phyloP scores from a whole-genome alignment of 1,140 invertebrate species.

The Maniola jurtina region DNA sequence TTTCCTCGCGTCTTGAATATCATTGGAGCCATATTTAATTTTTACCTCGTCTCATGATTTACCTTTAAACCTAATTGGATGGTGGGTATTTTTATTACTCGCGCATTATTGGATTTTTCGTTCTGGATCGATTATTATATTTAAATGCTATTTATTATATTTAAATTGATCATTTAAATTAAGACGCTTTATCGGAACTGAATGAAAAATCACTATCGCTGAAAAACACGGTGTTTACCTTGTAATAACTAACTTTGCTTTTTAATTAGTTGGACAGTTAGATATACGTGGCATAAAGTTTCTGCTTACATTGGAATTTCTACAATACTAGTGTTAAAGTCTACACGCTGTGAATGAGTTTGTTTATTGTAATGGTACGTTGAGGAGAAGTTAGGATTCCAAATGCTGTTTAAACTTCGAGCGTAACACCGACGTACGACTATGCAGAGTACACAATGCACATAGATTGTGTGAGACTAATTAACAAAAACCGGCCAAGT shows the following conservation, averaged over 20 bases:
- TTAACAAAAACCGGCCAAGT: too few relatives aligned
- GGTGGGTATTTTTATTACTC: too few relatives aligned
- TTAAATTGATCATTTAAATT: too few relatives aligned
- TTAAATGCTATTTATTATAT: too few relatives aligned
- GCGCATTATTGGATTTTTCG: too few relatives aligned
- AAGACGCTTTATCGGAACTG: too few relatives aligned
- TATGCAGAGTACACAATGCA: neutral
- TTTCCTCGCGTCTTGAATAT: slow-evolving; percentile 13
- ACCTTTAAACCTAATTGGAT: neutral
- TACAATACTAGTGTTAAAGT: slow-evolving; percentile 3
- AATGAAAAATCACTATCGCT: neutral
- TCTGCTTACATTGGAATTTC: neutral
- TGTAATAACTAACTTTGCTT: neutral
- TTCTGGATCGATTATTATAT: too few relatives aligned
- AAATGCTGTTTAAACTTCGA: slow-evolving; percentile 4
- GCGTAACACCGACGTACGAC: slow-evolving; percentile 1
- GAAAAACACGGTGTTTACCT: neutral
- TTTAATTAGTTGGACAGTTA: slow-evolving; percentile 3
- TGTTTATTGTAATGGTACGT: slow-evolving; percentile 4
- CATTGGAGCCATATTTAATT: slow-evolving; percentile 8
- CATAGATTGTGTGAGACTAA: too few relatives aligned
- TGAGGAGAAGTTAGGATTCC: slow-evolving; percentile 1
- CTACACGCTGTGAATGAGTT: slow-evolving; percentile 4
- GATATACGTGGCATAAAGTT: neutral
- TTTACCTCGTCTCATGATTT: neutral